Evolutionary conservation across 2,113 vertebrate species (phyloP), one percentile per base, ranked within the genome.

Genomic region (Thryonomys swinderianus): DNA sequence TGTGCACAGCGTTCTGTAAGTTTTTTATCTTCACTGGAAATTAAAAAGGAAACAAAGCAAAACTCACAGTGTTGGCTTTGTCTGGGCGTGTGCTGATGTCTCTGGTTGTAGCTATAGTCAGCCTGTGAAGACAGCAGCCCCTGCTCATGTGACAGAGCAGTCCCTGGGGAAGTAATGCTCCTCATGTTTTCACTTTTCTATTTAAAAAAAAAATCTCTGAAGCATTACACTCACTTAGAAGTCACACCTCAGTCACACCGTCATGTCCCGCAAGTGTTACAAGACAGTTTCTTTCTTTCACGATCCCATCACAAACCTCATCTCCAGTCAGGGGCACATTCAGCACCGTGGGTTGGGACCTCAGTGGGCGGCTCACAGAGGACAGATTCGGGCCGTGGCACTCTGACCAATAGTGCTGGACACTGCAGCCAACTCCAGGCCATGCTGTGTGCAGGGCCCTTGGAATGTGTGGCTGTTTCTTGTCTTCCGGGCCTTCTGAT

Each of bases 101-200:
- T 85, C 55, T 1, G 1, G 55, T 71, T 88, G 59, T 90, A 2
- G 25, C 23, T 3, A 27, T 89, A 14, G 62, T 62, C 34, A 53
- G 34, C 61, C 25, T 42, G 1, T 23, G 13, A 79, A 37, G 18
- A 73, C 17, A 48, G 30, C 0, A 20, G 20, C 21, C 40, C 20
- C 64, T 37, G 76, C 57, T 81, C 94, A 73, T 27, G 5, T 85
- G 6, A 92, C 7, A 85, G 27, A 53, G 0, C 42, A 27, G 88
- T 45, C 66, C 27, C 11, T 84, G 40, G 48, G 95, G 73, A 96
- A 96, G 7, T 59, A 42, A 6, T 1, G 23, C 85, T 21, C 32
- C 12, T 62, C 95, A 8, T 71, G 89, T 82, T 96, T 96, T 59
- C 95, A 61, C 9, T 17, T 76, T 95, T 34, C 92, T 64, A 37